Base-by-base conservation (phyloP, 2,113 vertebrate genomes). In the Leptobrachium ailaonicum region DNA sequence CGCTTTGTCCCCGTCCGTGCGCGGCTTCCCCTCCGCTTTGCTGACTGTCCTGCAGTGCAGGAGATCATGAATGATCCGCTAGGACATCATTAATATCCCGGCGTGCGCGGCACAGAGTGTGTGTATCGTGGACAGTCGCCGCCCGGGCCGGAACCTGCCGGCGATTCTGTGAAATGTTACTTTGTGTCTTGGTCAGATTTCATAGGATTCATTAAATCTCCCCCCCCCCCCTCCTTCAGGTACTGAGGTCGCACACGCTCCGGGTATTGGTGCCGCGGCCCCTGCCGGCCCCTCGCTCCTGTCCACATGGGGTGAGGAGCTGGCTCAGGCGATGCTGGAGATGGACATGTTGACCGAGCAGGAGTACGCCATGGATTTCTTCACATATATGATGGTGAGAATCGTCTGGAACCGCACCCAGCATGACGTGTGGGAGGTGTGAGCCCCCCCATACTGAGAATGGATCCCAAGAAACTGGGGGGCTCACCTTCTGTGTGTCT, bases 311-410 rank as follows among this genome's bases (percentile, higher is more conserved):
- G 13, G 4, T 53, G 85, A 83, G 2, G 92, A 93, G 75, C 88
- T 95, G 60, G 89, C 90, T 76, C 83, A 82, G 3, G 92, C 93
- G 0, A 88, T 96, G 75, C 85, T 87, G 60, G 87, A 86, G 14
- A 84, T 96, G 80, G 89, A 87, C 73, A 89, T 95, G 63, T 82
- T 90, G 40, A 88, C 85, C 75, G 95, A 95, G 71, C 82, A 77
- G 5, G 90, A 90, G 0, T 95, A 91, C 0, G 92, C 92, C 1
- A 88, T 89, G 84, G 95, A 97, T 66, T 85, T 95, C 87, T 95
- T 96, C 77, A 76, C 90, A 0, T 90, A 91, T 41, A 91, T 95
- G 92, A 92, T 95, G 92, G 95, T 96, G 83, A 85, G 88, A 50
- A 32, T 32, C 20, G 20, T 0, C 20, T 32, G 20, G 20, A 32